phyloP scores from a whole-genome alignment of 2,113 vertebrate genomes.

The Antechinus flavipes region DNA sequence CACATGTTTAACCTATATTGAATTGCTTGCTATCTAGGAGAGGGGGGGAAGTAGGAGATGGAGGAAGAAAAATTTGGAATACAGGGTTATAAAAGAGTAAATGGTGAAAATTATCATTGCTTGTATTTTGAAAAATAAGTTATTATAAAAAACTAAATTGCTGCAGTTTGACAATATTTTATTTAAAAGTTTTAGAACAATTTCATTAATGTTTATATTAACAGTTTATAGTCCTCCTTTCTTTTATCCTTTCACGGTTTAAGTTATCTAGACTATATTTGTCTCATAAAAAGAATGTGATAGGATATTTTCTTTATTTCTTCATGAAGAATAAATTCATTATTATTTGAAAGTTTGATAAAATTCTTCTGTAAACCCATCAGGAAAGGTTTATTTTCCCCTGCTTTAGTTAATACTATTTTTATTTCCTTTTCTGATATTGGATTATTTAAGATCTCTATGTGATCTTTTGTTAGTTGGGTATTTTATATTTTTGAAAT shows the following conservation, averaged over 20 bases:
- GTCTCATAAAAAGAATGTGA: neutral
- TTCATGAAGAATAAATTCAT: neutral
- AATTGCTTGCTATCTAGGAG: no score
- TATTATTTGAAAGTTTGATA: neutral
- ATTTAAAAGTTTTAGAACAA: neutral
- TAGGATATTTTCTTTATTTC: neutral
- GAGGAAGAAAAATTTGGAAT: no score
- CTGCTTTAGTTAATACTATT: neutral
- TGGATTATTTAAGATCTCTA: neutral
- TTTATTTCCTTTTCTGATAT: neutral
- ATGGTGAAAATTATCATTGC: no score
- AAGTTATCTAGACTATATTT: neutral
- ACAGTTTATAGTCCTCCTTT: neutral
- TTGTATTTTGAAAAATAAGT: no score
- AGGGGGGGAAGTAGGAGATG: no score
- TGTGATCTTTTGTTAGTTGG: neutral
- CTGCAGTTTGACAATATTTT: neutral
- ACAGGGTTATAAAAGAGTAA: no score
- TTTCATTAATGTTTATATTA: neutral
- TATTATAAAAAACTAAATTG: neutral
- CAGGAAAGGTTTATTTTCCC: neutral
- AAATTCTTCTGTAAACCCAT: neutral
- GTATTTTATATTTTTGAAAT: neutral
- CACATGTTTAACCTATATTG: no score
- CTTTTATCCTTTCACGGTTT: neutral